Conservation (phyloP, 2,888 invertebrate species). For the Xiphydria camelus region DNA sequence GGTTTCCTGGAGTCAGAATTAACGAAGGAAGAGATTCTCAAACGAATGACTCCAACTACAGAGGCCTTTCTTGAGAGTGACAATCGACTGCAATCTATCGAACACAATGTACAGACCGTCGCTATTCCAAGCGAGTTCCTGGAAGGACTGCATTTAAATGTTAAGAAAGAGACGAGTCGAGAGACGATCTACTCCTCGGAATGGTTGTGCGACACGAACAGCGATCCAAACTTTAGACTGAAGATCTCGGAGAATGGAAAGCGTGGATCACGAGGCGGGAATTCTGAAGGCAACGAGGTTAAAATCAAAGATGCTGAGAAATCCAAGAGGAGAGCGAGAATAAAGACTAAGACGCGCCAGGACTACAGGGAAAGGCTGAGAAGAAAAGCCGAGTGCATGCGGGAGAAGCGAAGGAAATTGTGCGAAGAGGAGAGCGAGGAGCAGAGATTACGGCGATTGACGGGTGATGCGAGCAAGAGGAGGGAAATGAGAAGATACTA, state of each 20-base stretch:
- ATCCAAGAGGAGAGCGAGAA: slow-evolving; percentile 21
- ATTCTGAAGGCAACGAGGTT: slow-evolving; percentile 16
- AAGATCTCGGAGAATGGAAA: slow-evolving; percentile 18
- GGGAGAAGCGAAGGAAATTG: slow-evolving; percentile 39
- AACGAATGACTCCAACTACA: slow-evolving; percentile 19
- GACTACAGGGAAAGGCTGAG: slow-evolving; percentile 34
- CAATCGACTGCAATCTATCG: slow-evolving; percentile 26
- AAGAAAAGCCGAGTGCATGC: slow-evolving; percentile 40
- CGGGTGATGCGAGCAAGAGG: slow-evolving; percentile 39
- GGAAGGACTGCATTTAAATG: slow-evolving; percentile 29
- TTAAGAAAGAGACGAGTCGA: slow-evolving; percentile 34
- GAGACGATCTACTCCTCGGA: slow-evolving; percentile 28
- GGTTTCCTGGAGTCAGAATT: slow-evolving; percentile 28
- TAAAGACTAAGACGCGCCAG: slow-evolving; percentile 19
- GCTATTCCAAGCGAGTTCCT: slow-evolving; percentile 32
- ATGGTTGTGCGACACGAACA: slow-evolving; percentile 28
- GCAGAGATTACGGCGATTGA: slow-evolving; percentile 32
- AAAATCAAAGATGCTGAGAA: slow-evolving; percentile 12
- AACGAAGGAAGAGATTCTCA: slow-evolving; percentile 30
- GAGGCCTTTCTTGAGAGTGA: slow-evolving; percentile 28
- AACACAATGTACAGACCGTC: slow-evolving; percentile 32
- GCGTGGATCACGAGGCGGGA: too few species aligned
- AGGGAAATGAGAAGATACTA: slow-evolving; percentile 46
- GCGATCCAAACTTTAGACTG: slow-evolving; percentile 18
- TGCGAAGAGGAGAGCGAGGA: slow-evolving; percentile 39